Conservation (phyloP, 2,888 invertebrate species). For the Sipha maydis region DNA sequence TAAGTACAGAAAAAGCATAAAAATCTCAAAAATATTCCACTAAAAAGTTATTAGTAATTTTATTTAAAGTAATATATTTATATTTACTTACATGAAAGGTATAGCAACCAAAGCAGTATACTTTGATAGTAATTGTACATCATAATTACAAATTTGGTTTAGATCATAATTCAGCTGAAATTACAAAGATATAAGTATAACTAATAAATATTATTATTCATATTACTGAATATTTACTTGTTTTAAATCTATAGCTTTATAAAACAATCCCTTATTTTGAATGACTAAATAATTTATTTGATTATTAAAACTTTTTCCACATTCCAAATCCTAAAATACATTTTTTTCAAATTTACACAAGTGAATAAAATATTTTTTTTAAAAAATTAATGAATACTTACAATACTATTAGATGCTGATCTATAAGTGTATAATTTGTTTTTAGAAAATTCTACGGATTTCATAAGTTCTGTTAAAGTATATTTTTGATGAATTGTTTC, state of each 20-base stretch:
- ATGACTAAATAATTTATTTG: conserved; percentile 28
- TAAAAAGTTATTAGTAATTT: too few species aligned
- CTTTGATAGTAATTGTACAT: conserved; percentile 42
- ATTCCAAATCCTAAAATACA: conserved; percentile 39
- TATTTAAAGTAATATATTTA: not conserved
- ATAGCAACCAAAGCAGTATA: conserved; percentile 14
- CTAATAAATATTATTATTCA: not conserved
- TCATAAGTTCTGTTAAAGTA: conserved; percentile 48
- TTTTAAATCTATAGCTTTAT: conserved; percentile 12
- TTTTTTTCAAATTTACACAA: not conserved
- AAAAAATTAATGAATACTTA: conserved; percentile 15
- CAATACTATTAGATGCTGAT: conserved; percentile 38
- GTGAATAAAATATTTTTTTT: not conserved
- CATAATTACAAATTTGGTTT: conserved; percentile 3
- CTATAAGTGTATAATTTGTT: conserved; percentile 16
- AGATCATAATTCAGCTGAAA: conserved; percentile 41
- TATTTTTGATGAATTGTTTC: not conserved
- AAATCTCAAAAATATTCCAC: too few species aligned
- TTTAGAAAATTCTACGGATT: conserved; percentile 43
- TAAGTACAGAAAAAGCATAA: too few species aligned
- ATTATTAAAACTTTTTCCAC: not conserved
- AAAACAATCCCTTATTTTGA: conserved; percentile 44
- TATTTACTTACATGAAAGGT: conserved; percentile 15
- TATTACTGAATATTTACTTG: conserved; percentile 36
- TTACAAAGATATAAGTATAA: not conserved